Percentiles rank a stretch among this genome's conserved stretches.
These are phyloP conservation scores for Zaprionus inermis DNA, from an alignment of 1,140 invertebrate genomes.

Conservation along the genomic window DNA sequence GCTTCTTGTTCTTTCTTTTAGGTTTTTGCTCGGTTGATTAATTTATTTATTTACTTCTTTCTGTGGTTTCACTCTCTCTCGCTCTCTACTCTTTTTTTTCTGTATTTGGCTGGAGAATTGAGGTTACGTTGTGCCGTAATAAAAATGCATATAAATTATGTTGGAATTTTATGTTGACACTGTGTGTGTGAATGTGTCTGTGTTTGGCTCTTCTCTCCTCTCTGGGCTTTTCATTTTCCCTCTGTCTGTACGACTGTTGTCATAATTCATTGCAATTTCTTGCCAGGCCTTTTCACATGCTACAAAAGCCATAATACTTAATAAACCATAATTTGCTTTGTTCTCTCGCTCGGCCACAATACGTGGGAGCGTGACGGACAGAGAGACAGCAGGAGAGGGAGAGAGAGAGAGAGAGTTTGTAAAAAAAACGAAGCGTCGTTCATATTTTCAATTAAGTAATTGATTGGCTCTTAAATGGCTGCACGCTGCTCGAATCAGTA, in stretches of 20 bases:
- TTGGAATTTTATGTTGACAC: slow-evolving; percentile 27
- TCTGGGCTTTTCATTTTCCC: neutral
- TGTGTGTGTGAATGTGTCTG: neutral
- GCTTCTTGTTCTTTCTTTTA: neutral
- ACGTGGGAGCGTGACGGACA: neutral
- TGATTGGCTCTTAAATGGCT: slow-evolving; percentile 64
- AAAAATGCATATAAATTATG: slow-evolving; percentile 41
- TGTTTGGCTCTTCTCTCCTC: neutral
- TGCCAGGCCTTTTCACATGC: slow-evolving; percentile 7
- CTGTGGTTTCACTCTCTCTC: neutral
- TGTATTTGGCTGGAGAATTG: slow-evolving; percentile 13
- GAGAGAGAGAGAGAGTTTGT: neutral
- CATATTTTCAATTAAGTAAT: slow-evolving; percentile 78
- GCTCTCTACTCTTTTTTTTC: neutral
- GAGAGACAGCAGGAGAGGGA: neutral
- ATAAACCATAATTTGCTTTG: slow-evolving; percentile 40
- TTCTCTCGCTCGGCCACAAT: neutral
- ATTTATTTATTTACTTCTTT: slow-evolving; percentile 22
- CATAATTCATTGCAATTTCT: slow-evolving; percentile 40
- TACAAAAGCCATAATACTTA: slow-evolving; percentile 34
- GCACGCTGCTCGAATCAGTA: slow-evolving; percentile 1
- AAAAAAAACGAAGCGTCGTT: slow-evolving; percentile 20
- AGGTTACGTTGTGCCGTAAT: slow-evolving; percentile 16
- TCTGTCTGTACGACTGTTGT: neutral
- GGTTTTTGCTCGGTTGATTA: slow-evolving; percentile 15